These are phyloP conservation scores for Drosophila nikananu DNA, from an alignment of 1,140 invertebrate species.

Conservation along the genomic window DNA sequence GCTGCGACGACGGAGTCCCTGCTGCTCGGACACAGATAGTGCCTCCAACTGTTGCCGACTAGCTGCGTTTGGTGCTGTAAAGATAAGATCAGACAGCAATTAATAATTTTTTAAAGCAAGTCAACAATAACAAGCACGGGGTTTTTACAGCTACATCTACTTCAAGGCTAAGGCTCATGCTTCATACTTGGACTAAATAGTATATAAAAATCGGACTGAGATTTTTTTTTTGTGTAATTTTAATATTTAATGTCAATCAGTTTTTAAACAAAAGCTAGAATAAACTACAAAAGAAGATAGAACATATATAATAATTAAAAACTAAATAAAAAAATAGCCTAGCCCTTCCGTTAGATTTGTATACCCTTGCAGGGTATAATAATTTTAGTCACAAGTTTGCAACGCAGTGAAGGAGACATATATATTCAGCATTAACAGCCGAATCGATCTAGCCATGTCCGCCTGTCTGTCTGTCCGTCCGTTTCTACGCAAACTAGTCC, in stretches of 20 bases:
- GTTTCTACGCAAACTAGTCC: too few relatives aligned
- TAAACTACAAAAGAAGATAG: not conserved
- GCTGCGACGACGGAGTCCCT: constrained; percentile 76
- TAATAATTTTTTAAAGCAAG: not conserved
- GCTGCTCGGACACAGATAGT: constrained; percentile 64
- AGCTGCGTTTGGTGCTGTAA: constrained; percentile 48
- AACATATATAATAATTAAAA: not conserved
- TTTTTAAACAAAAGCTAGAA: not conserved
- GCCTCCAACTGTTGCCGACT: constrained; percentile 63
- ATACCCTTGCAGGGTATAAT: too few relatives aligned
- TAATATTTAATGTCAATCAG: not conserved
- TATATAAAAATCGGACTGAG: not conserved
- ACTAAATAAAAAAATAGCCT: too few relatives aligned
- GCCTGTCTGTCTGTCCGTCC: too few relatives aligned
- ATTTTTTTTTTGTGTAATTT: constrained; percentile 58
- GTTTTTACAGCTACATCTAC: not conserved
- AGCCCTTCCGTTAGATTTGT: too few relatives aligned
- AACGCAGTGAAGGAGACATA: too few relatives aligned
- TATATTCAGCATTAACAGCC: too few relatives aligned
- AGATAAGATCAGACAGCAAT: not conserved
- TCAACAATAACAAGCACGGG: not conserved
- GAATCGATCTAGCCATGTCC: too few relatives aligned
- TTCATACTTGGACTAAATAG: not conserved
- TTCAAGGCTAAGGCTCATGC: not conserved
- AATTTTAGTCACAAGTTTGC: too few relatives aligned